These are phyloP conservation scores for Chromobotia macracanthus DNA, from an alignment of 2,797 vertebrate species.

Conservation along the genomic window DNA sequence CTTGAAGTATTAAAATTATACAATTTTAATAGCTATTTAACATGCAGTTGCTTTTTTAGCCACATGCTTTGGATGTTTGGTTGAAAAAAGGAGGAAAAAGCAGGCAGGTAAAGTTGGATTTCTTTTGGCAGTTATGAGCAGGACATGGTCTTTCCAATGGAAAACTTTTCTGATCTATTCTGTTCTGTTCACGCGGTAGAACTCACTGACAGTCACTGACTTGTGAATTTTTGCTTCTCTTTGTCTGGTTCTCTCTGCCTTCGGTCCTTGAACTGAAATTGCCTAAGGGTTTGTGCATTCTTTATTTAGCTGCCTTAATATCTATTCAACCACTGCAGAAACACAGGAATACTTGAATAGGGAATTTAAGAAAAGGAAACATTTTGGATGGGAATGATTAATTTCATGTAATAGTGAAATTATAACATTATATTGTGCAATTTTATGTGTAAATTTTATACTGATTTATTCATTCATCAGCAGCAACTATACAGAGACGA, in stretches of 20 bases:
- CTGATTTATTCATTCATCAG: too few relatives aligned
- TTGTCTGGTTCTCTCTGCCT: neutral
- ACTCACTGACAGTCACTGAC: slow-evolving; percentile 32
- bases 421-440: too few relatives aligned
- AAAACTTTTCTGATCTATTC: slow-evolving; percentile 56
- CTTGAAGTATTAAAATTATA: slow-evolving; percentile 88
- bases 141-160: slow-evolving; percentile 81
- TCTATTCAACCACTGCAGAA: slow-evolving; percentile 9
- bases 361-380: neutral
- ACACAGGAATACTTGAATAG: slow-evolving; percentile 2
- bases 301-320: slow-evolving; percentile 39
- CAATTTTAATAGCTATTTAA: slow-evolving; percentile 89
- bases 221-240: slow-evolving; percentile 14
- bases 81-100: slow-evolving; percentile 58
- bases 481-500: too few relatives aligned
- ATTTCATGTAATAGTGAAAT: neutral
- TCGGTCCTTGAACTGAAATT: slow-evolving; percentile 15
- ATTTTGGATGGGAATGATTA: neutral
- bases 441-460: too few relatives aligned
- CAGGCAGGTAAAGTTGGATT: slow-evolving; percentile 79
- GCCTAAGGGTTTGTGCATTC: slow-evolving; percentile 33
- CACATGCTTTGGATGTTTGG: slow-evolving; percentile 5
- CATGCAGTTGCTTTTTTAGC: slow-evolving; percentile 75
- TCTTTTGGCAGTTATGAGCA: slow-evolving; percentile 84
- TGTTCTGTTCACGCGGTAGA: slow-evolving; percentile 49